Evolutionary conservation across 2,113 vertebrate species (phyloP), one percentile per base, ranked within the genome.

Genomic region (Oryzias woworae): DNA sequence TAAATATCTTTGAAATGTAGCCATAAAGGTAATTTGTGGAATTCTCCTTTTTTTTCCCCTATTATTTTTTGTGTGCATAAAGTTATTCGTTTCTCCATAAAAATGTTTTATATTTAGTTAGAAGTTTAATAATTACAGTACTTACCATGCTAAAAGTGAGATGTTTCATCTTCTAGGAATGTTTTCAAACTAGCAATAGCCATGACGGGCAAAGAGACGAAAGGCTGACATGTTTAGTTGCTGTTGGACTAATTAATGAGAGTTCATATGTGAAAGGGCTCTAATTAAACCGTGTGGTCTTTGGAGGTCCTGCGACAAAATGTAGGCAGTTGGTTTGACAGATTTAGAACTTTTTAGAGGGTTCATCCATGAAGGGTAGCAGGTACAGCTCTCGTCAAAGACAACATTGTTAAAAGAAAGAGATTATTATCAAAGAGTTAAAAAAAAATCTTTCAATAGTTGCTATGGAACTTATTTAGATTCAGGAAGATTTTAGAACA

Each of bases 281-380:
- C 46, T 47, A 50, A 53, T 48, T 41, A 45, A 46, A 23, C 23
- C 20, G 62, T 57, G 31, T 58, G 44, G 16, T 22, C 4, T 0
- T 23, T 41, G 16, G 58, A 23, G 62, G 46, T 28, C 28, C 12
- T 4, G 10, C 23, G 36, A 68, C 55, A 23, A 66, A 57, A 51
- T 26, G 28, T 44, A 14, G 22, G 13, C 22, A 23, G 57, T 23
- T 53, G 23, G 44, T 76, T 58, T 61, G 56, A 67, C 59, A 49
- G 31, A 77, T 69, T 62, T 43, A 45, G 14, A 17, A 23, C 57
- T 71, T 54, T 47, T 22, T 20, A 20, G 54, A 31, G 46, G 45
- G 23, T 47, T 14, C 52, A 48, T 61, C 55, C 28, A 23, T 53
- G 26, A 14, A 64, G 43, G 20, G 8, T 60, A 58, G 28, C 20